Percentiles rank a stretch among this genome's conserved stretches.
phyloP scores from a whole-genome alignment of 2,113 vertebrate species.

The Nesogale talazaci region DNA sequence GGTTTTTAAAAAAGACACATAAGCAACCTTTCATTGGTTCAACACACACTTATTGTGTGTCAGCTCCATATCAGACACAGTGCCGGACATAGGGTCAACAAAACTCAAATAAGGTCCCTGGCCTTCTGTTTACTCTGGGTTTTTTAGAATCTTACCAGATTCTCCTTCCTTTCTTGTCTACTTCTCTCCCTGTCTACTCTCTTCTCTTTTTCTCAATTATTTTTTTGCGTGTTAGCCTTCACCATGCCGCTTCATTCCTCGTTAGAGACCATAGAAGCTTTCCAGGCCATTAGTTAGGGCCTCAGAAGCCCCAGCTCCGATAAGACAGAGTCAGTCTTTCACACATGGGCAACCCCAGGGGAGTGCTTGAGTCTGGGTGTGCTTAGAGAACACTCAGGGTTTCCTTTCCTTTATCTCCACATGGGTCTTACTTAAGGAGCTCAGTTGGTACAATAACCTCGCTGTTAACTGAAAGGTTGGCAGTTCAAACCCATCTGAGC shows the following conservation, averaged over 20 bases:
- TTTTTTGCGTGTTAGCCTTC: not conserved
- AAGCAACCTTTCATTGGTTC: not conserved
- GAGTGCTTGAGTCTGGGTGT: not conserved
- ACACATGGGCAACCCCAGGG: too few species aligned
- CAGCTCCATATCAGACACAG: not conserved
- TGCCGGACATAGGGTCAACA: not conserved
- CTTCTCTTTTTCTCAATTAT: not conserved
- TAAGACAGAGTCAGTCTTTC: not conserved
- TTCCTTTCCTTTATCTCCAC: not conserved
- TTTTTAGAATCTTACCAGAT: not conserved
- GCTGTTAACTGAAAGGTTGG: not conserved
- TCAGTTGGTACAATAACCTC: not conserved
- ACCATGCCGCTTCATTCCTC: not conserved
- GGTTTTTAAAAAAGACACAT: not conserved
- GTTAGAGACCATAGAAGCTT: not conserved
- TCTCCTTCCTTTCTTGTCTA: not conserved
- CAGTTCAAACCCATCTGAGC: not conserved
- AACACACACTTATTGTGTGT: rapidly evolving
- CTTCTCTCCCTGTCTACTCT: not conserved
- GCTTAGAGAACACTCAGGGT: not conserved
- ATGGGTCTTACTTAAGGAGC: not conserved
- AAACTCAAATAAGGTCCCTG: rapidly evolving
- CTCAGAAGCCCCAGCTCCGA: not conserved
- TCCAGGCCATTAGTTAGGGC: not conserved
- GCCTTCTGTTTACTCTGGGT: not conserved